Percentiles rank a stretch among this genome's conserved stretches.
phyloP scores from a whole-genome alignment of 1,140 invertebrate species.

The Chironomus tepperi region DNA sequence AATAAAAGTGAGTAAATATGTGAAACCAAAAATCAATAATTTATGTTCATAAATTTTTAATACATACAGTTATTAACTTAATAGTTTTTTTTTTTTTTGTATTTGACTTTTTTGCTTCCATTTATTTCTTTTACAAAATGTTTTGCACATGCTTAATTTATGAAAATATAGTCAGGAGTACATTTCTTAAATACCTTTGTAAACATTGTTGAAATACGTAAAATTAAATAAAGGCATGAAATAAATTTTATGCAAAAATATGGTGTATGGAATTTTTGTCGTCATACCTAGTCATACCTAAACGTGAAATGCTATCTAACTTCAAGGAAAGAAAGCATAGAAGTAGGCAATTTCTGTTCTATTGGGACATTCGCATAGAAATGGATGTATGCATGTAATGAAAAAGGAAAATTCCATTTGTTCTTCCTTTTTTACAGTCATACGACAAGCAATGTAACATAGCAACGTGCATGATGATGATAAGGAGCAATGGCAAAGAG shows the following conservation, averaged over 20 bases:
- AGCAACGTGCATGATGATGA: no score
- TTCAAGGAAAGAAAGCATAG: not conserved
- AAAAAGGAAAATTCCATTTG: constrained; percentile 1
- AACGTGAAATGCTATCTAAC: not conserved
- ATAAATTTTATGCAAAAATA: constrained; percentile 10
- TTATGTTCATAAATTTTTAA: constrained; percentile 23
- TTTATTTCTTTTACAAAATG: not conserved
- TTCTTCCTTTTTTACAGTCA: no score
- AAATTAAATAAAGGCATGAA: constrained; percentile 14
- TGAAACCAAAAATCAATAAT: constrained; percentile 17
- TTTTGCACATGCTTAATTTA: not conserved
- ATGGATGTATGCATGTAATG: not conserved
- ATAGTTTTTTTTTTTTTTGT: not conserved
- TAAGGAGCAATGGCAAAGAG: no score
- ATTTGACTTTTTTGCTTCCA: not conserved
- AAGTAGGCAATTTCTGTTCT: not conserved
- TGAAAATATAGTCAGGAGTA: not conserved
- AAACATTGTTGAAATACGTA: not conserved
- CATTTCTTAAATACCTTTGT: not conserved
- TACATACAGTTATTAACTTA: not conserved
- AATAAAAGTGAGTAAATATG: no score
- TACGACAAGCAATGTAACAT: no score
- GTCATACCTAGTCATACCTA: not conserved
- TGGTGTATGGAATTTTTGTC: not conserved
- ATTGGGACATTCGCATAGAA: not conserved